Base-by-base conservation (phyloP, 2,113 vertebrate species). In the Taurulus bubalis region DNA sequence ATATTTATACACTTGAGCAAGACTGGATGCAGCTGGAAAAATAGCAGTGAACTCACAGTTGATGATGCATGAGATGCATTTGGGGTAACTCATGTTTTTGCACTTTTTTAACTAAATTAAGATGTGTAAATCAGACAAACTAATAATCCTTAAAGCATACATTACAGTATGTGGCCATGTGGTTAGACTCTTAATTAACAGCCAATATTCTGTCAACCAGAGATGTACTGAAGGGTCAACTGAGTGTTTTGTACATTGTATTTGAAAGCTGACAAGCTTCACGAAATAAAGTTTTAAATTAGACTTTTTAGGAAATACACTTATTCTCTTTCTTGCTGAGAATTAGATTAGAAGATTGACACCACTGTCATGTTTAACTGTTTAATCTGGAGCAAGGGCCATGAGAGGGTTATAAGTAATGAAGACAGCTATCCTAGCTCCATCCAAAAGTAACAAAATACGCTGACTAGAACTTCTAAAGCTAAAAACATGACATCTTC, bases 21-120 rank as follows among this genome's bases (percentile, higher is more conserved):
- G 74, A 85, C 62, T 80, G 83, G 69, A 86, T 47, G 12, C 84
- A 89, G 85, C 87, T 88, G 80, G 74, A 66, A 73, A 84, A 75
- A 77, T 1, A 71, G 51, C 40, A 38, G 65, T 56, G 28, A 83
- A 83, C 77, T 89, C 65, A 51, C 12, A 75, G 65, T 0, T 59
- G 73, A 80, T 82, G 60, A 80, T 63, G 63, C 56, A 66, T 9
- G 20, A 73, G 32, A 32, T 24, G 9, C 66, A 71, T 81, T 74
- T 63, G 20, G 55, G 62, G 60, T 60, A 47, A 77, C n/a, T 45
- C 49, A 34, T 9, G 6, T 32, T n/a, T 45, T 58, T 8, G 32
- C 24, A 15, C 15, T 72, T 87, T n/a, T 34, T 56, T 49, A 62
- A 24, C 42, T 66, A 15, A 38, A 75, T 76, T 73, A 63, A 42